These are phyloP conservation scores for Plectrocnemia conspersa DNA, from an alignment of 1,140 invertebrate species.

Conservation along the genomic window DNA sequence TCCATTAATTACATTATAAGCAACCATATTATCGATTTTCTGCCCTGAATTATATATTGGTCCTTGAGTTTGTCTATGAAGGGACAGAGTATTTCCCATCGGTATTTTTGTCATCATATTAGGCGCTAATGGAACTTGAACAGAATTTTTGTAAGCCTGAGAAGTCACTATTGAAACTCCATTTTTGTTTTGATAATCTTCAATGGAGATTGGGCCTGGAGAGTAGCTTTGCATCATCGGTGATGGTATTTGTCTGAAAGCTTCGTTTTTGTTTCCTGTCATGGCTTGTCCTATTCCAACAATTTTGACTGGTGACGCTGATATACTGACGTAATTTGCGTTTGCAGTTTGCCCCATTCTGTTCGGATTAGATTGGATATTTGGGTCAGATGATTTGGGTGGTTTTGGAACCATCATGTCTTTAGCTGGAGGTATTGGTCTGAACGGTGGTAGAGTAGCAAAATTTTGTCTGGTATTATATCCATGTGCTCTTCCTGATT, in stretches of 20 bases:
- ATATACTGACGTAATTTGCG: conserved; percentile 27
- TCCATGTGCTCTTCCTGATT: too few relatives aligned
- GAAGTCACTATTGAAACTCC: conserved; percentile 42
- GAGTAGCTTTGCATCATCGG: conserved; percentile 40
- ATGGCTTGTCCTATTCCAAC: conserved; percentile 16
- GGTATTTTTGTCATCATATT: conserved; percentile 35
- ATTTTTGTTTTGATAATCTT: conserved; percentile 42
- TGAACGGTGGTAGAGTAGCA: conserved; percentile 70
- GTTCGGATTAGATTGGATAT: conserved; percentile 38
- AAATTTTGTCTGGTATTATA: too few relatives aligned
- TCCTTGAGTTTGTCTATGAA: conserved; percentile 37
- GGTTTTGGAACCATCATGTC: conserved; percentile 43
- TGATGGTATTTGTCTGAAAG: conserved; percentile 39
- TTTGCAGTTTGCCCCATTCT: conserved; percentile 31
- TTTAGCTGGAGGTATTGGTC: conserved; percentile 64
- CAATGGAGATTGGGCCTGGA: conserved; percentile 51
- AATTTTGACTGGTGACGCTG: conserved; percentile 23
- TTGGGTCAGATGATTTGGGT: conserved; percentile 46
- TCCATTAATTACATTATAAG: conserved; percentile 47
- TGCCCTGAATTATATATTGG: conserved; percentile 41
- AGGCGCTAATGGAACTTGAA: conserved; percentile 36
- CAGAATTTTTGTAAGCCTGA: conserved; percentile 40
- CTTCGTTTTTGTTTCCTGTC: conserved; percentile 23
- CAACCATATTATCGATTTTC: conserved; percentile 42
- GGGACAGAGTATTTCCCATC: conserved; percentile 34